Conservation (phyloP, 1,140 invertebrate species). For the Homarus americanus region DNA sequence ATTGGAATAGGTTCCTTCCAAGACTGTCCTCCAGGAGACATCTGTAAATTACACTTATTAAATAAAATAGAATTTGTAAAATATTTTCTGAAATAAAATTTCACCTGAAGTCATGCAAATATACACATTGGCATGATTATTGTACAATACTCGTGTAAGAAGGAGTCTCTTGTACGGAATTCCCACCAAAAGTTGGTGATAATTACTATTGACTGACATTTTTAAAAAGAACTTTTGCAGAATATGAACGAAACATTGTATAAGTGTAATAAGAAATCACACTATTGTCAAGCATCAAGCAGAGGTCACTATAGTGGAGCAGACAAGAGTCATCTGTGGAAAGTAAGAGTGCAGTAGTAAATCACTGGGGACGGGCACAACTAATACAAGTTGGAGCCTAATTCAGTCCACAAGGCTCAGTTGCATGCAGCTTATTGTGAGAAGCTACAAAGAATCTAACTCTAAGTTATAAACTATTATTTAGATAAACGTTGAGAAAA, state of each 20-base stretch:
- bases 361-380: background rate
- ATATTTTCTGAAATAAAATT: background rate
- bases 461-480: conserved; percentile 12
- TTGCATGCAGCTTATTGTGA: conserved; percentile 7
- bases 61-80: background rate
- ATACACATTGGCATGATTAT: background rate
- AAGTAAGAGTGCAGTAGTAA: conserved; percentile 14
- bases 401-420: background rate
- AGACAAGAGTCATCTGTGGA: background rate
- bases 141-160: background rate
- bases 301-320: background rate
- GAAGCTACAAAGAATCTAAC: background rate
- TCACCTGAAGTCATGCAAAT: too few species aligned
- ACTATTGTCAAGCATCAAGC: conserved; percentile 12
- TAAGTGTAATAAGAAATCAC: conserved; percentile 1
- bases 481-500: conserved; percentile 4
- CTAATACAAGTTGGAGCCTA: background rate
- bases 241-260: background rate
- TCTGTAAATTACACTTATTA: conserved; percentile 31
- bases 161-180: background rate
- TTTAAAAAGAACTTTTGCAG: background rate
- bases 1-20: conserved; percentile 74
- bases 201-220: background rate
- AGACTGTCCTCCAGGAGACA: conserved; percentile 72
- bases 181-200: background rate